Percentiles rank a stretch among this genome's conserved stretches.
Evolutionary conservation across 2,888 invertebrate species (phyloP).

Genomic region (Hartigia nigra): DNA sequence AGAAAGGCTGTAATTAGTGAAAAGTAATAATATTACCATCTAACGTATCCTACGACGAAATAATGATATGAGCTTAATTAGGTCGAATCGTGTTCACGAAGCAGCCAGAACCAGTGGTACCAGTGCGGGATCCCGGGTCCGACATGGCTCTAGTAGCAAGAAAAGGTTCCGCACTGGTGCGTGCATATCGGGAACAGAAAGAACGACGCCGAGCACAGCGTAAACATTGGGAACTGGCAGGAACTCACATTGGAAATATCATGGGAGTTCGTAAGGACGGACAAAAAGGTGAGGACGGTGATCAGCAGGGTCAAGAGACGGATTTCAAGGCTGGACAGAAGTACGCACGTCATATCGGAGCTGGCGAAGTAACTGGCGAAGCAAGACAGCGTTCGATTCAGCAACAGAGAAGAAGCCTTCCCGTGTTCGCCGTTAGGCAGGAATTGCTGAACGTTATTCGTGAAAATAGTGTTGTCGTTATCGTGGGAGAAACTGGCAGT

Average conservation of each 20-base stretch:
- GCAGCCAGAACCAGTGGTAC: constrained; percentile 98
- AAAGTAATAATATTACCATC: background rate
- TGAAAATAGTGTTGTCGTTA: constrained; percentile 94
- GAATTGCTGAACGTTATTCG: constrained; percentile 91
- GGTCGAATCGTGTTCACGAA: constrained; percentile 96
- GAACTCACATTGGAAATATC: constrained; percentile 95
- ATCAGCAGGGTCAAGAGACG: constrained; percentile 67
- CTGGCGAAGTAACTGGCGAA: constrained; percentile 72
- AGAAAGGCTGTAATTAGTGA: no score
- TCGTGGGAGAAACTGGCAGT: constrained; percentile 94
- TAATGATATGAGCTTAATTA: constrained; percentile 26
- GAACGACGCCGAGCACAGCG: constrained; percentile 97
- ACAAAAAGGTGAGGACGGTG: constrained; percentile 82
- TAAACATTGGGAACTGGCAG: constrained; percentile 99
- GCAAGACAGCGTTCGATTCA: constrained; percentile 84
- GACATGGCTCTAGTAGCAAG: constrained; percentile 97
- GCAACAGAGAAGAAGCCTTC: constrained; percentile 91
- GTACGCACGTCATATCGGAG: constrained; percentile 94
- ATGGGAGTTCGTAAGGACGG: constrained; percentile 89
- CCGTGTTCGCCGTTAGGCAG: constrained; percentile 95
- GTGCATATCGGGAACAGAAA: constrained; percentile 93
- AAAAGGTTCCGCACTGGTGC: constrained; percentile 92
- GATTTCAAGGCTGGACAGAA: constrained; percentile 95
- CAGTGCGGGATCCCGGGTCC: constrained; percentile 94
- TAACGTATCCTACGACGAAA: background rate